A percentile compares a stretch with the other conserved stretches of the same genome.
These are phyloP conservation scores for Lophius americanus DNA, from an alignment of 2,797 vertebrate genomes.

Conservation along the genomic window DNA sequence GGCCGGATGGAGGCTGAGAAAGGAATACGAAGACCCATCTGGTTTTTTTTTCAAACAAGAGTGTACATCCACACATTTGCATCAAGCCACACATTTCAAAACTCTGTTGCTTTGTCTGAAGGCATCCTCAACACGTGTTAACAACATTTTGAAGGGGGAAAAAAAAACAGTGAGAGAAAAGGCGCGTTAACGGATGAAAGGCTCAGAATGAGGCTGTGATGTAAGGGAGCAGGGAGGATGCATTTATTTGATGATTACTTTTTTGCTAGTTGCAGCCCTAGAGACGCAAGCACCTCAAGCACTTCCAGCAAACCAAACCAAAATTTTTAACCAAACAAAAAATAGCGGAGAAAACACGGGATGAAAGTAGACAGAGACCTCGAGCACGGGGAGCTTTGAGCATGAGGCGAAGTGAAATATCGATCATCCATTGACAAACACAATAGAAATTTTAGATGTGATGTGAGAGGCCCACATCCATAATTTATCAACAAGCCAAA, in stretches of 20 bases:
- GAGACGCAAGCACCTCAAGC: conserved; percentile 49
- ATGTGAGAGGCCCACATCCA: conserved; percentile 87
- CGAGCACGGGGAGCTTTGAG: conserved; percentile 78
- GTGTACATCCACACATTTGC: conserved; percentile 53
- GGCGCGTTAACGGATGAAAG: conserved; percentile 38
- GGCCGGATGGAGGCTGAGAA: conserved; percentile 56
- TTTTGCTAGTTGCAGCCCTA: conserved; percentile 65
- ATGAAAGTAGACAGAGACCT: conserved; percentile 72
- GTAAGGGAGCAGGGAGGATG: conserved; percentile 53
- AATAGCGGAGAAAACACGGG: conserved; percentile 45
- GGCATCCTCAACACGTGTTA: conserved; percentile 56
- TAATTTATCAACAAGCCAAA: conserved; percentile 93
- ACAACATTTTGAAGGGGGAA: conserved; percentile 52
- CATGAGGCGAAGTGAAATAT: conserved; percentile 88
- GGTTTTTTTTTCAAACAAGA: conserved; percentile 60
- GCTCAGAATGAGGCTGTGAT: conserved; percentile 33
- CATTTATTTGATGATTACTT: conserved; percentile 75
- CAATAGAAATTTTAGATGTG: conserved; percentile 94
- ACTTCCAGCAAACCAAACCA: conserved; percentile 50
- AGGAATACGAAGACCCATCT: conserved; percentile 52
- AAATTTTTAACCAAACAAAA: conserved; percentile 80
- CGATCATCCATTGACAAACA: conserved; percentile 93
- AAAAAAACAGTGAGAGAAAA: conserved; percentile 27
- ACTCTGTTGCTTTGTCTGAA: conserved; percentile 57
- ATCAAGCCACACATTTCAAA: conserved; percentile 56